Evolutionary conservation across 1,140 invertebrate species (phyloP).

Genomic region (Bathynomus jamesi): DNA sequence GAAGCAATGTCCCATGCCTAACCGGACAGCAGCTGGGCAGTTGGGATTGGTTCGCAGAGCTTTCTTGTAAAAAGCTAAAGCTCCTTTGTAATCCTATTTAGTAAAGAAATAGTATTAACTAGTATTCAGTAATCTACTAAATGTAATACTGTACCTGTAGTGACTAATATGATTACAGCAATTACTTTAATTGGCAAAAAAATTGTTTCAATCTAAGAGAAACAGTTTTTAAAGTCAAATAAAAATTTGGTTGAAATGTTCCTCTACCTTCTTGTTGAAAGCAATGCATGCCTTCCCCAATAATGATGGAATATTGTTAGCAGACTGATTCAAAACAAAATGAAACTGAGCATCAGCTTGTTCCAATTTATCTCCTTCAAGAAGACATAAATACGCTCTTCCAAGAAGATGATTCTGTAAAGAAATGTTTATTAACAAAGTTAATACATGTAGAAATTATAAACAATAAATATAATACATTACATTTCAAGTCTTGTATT

Average conservation of each 20-base stretch:
- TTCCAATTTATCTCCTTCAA: conserved; percentile 99
- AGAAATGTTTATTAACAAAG: conserved; percentile 1
- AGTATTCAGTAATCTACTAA: too few species aligned
- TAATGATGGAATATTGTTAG: conserved; percentile 91
- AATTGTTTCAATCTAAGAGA: too few species aligned
- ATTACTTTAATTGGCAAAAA: too few species aligned
- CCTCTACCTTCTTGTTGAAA: conserved; percentile 65
- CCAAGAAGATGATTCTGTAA: conserved; percentile 54
- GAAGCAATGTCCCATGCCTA: conserved; percentile 97
- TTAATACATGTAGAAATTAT: conserved; percentile 1
- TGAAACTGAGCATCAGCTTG: conserved; percentile 99
- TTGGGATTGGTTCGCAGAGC: conserved; percentile 90
- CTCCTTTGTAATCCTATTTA: conserved; percentile 70
- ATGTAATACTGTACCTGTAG: too few species aligned
- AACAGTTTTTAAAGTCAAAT: too few species aligned
- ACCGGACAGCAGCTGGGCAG: conserved; percentile 90
- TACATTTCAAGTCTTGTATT: conserved; percentile 48
- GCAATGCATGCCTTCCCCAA: conserved; percentile 98
- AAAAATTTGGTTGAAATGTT: background rate
- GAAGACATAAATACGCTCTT: conserved; percentile 91
- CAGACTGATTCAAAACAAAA: conserved; percentile 93
- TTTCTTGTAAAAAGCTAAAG: conserved; percentile 96
- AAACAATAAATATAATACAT: conserved; percentile 10
- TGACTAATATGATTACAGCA: too few species aligned
- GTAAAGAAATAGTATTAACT: conserved; percentile 12